Evolutionary conservation across 1,140 invertebrate genomes (phyloP), one percentile per base, ranked within the genome.

Genomic region (Penaeus japonicus): DNA sequence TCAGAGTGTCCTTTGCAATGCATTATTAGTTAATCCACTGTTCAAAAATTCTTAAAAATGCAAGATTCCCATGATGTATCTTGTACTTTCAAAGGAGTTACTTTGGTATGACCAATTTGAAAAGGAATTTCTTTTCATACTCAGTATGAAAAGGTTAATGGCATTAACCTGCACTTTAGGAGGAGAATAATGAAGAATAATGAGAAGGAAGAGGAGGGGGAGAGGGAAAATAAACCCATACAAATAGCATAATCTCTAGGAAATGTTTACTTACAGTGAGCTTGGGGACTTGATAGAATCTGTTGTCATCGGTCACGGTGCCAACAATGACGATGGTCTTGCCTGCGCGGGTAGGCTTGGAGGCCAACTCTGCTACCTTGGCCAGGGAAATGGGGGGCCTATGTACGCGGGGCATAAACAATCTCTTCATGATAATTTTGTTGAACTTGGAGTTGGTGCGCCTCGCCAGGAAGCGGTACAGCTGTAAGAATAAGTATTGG

Each of bases 401-500:
- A 93, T 99, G 96, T 91, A 96, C 99, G 92, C 96, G 96, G 92
- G 98, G 98, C 99, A 99, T 99, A 93, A 98, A 99, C 90, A 99
- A 94, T 90, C 99, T 95, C 92, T 96, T 97, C 91, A 99, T 92
- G 70, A 99, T 95, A 90, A 99, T 98, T 93, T 96, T 95, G 93
- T 99, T 99, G 93, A 99, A 99, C 94, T 99, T 99, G 84, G 96
- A 93, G 92, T 96, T 96, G 55, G 98, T 99, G 93, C 98, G 95
- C 90, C 98, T 95, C 73, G 98, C 98, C 94, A 99, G 94, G 93
- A 97, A 99, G 91, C 98, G 95, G 94, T 99, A 99, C 54, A 99
- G 94, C 98, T 99, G 92, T 91, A 95, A 95, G 85, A 93, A 91
- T 91, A 90, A 92, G 47, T 55, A 88, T 86, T 3, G 17, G 30